Evolutionary conservation across 35 echinoderm and acorn worm species (phyloP), one percentile per base, ranked within the genome.

Genomic region (Apostichopus japonicus): DNA sequence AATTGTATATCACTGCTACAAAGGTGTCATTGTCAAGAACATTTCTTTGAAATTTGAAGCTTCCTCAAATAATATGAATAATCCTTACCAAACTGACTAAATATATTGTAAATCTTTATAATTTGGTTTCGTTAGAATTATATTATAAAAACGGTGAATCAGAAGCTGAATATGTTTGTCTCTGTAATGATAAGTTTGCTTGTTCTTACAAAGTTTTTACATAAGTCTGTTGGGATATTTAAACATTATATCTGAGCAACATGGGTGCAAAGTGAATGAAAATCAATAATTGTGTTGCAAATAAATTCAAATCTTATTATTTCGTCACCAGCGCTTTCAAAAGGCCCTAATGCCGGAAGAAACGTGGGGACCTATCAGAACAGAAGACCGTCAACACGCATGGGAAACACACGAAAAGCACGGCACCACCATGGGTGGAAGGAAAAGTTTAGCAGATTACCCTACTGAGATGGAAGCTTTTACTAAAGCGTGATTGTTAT

Each of bases 371-470:
- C 96, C 96, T 19, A 94, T 94, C 23, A 61, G 95, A 23, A 79
- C 77, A 72, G 77, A 89, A 21, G 89, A 95, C 44, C 92, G 96
- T 53, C 25, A 92, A 23, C 92, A 98, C 55, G 96, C 96, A 6
- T 92, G 92, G 58, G 81, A 89, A 65, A 84, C 95, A 1, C 96
- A 98, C 77, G 80, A 77, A 17, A 56, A 54, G 15, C 55, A 92
- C 55, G 80, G 92, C 24, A 98, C 94, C 19, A 98, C 92, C 23
- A 98, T 98, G 96, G 96, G 96, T 55, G 96, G 96, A 24, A 84
- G 53, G 57, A 84, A 6, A 17, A 58, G 6, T 10, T 58, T 84
- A 54, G 15, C 15, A 15, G 54, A 55, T 75, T 15, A 67, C 8
- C 22, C 71, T 21, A 75, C 15, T 23, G 71, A 75, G 22, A 75